Conservation (phyloP, 2,797 vertebrate genomes). For the Buphagus erythrorhynchus region DNA sequence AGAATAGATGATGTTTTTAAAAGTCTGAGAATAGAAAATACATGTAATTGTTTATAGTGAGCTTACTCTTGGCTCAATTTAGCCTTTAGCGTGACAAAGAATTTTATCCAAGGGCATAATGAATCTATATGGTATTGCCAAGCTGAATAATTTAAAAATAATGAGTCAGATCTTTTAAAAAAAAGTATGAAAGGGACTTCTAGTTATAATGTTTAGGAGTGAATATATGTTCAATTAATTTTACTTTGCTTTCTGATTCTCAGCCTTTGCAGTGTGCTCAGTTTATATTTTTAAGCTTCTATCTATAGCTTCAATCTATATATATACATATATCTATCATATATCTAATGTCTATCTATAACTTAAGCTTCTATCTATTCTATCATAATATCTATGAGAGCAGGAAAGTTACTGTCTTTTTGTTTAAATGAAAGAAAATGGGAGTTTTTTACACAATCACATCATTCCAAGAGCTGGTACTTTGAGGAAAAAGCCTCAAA, state of each 20-base stretch:
- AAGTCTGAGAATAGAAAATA: constrained; percentile 30
- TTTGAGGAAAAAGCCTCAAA: constrained; percentile 27
- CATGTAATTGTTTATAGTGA: constrained; percentile 6
- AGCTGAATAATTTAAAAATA: not conserved
- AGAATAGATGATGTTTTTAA: not conserved
- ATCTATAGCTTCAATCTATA: not conserved
- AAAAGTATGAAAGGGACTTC: not conserved
- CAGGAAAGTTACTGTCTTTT: constrained; percentile 1
- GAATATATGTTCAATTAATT: not conserved
- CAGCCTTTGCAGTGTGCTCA: not conserved
- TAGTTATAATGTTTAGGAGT: not conserved
- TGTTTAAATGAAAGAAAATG: constrained; percentile 22
- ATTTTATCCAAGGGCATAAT: constrained; percentile 7
- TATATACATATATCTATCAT: not conserved
- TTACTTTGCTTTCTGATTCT: constrained; percentile 1
- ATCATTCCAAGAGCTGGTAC: not conserved
- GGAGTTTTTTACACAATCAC: not conserved
- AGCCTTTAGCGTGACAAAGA: not conserved
- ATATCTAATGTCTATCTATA: not conserved
- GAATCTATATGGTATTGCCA: constrained; percentile 24
- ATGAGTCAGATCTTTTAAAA: not conserved
- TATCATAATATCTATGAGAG: not conserved
- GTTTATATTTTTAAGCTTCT: constrained; percentile 11
- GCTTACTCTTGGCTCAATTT: constrained; percentile 33
- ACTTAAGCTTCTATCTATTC: no score